These are phyloP conservation scores for Lamprotornis superbus DNA, from an alignment of 2,113 vertebrate species.

Conservation along the genomic window DNA sequence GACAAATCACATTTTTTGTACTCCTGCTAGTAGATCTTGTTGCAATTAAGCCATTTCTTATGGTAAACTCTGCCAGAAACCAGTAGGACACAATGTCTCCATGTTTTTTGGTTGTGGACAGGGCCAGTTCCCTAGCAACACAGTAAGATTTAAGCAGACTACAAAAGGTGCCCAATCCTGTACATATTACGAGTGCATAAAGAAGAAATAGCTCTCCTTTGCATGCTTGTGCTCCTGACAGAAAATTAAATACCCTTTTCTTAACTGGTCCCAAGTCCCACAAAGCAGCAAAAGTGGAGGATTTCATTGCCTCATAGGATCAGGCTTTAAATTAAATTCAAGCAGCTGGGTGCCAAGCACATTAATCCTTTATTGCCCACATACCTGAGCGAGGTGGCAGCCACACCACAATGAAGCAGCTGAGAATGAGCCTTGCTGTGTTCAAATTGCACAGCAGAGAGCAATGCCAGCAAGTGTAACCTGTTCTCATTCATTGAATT, in stretches of 20 bases:
- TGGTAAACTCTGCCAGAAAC: conserved; percentile 2
- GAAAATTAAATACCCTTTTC: background rate
- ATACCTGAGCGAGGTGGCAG: background rate
- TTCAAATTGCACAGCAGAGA: background rate
- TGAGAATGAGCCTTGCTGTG: background rate
- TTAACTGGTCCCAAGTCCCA: background rate
- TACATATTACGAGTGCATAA: background rate
- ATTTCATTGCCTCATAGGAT: background rate
- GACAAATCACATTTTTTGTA: background rate
- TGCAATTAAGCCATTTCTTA: conserved; percentile 11
- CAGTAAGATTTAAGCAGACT: background rate
- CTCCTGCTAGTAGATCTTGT: background rate
- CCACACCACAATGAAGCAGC: accelerated
- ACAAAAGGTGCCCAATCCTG: conserved; percentile 17
- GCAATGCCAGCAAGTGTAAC: background rate
- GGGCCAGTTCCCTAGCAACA: background rate
- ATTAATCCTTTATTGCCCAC: background rate
- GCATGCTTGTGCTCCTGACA: accelerated
- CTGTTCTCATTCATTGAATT: background rate
- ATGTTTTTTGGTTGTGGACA: background rate
- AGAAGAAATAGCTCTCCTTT: background rate
- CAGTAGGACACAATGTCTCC: background rate
- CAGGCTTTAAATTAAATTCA: background rate
- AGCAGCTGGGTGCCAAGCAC: background rate
- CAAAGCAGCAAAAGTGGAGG: background rate